A percentile compares a stretch with the other conserved stretches of the same genome.
Conservation (phyloP, 1,140 invertebrate genomes). For the Danaus melanippus region DNA sequence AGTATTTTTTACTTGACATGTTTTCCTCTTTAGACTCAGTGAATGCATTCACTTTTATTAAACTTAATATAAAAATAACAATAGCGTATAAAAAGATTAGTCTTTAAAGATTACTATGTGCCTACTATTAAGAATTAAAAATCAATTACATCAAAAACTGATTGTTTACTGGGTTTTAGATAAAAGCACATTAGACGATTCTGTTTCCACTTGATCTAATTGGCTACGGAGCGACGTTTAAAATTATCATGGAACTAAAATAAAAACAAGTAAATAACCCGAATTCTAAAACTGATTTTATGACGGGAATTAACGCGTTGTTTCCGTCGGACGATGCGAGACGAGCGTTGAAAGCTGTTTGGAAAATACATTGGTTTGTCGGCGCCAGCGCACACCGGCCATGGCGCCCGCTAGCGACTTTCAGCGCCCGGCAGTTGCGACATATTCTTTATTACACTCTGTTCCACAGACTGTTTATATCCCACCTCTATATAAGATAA, state of each 20-base stretch:
- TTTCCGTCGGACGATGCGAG: conserved; percentile 69
- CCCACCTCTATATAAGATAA: no score
- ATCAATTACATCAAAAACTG: neutral
- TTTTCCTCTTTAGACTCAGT: no score
- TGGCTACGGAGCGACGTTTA: conserved; percentile 62
- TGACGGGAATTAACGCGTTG: conserved; percentile 71
- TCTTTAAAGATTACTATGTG: no score
- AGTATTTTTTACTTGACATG: no score
- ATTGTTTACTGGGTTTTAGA: conserved; percentile 17
- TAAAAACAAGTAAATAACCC: conserved; percentile 72
- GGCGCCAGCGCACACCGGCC: conserved; percentile 34
- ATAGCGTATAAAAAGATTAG: no score
- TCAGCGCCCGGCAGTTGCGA: conserved; percentile 30
- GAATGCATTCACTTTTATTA: no score
- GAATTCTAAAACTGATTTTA: conserved; percentile 72
- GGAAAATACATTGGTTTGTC: conserved; percentile 59
- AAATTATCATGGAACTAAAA: conserved; percentile 70
- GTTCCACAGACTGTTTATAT: no score
- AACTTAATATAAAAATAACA: no score
- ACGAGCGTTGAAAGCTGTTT: conserved; percentile 66
- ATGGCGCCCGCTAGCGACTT: conserved; percentile 28
- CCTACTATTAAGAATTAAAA: no score
- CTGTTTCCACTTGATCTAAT: conserved; percentile 65
- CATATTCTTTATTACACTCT: conserved; percentile 19
- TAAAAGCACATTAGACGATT: conserved; percentile 31